Percentiles rank a stretch among this genome's conserved stretches.
These are phyloP conservation scores for Mellivora capensis DNA, from an alignment of 2,113 vertebrate species.

Conservation along the genomic window DNA sequence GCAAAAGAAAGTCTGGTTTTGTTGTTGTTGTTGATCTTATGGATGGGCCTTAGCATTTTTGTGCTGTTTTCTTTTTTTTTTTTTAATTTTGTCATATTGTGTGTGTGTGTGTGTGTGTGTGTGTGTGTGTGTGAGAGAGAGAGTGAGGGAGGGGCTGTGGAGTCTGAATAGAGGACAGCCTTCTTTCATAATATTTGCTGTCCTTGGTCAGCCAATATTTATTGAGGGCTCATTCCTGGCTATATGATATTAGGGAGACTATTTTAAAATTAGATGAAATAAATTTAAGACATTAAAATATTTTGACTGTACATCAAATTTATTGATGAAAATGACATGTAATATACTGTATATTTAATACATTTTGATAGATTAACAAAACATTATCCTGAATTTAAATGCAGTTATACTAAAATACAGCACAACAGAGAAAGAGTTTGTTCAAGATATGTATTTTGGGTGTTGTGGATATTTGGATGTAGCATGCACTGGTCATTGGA, in stretches of 20 bases:
- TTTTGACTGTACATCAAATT: neutral
- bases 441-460: neutral
- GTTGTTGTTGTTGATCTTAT: neutral
- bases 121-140: neutral
- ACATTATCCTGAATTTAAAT: neutral
- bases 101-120: neutral
- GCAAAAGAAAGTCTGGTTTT: neutral
- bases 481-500: neutral
- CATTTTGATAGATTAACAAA: neutral
- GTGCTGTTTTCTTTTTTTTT: neutral
- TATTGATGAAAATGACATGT: neutral
- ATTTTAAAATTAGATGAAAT: slow-evolving; percentile 13
- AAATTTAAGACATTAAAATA: neutral
- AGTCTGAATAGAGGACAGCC: neutral
- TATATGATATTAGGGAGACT: neutral
- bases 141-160: neutral
- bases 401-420: neutral
- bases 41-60: neutral
- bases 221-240: neutral
- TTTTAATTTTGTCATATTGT: neutral
- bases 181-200: neutral
- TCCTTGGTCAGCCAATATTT: neutral
- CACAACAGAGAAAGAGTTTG: neutral
- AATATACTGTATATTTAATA: neutral
- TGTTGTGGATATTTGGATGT: neutral